phyloP scores from a whole-genome alignment of 2,888 invertebrate genomes.

The Agrotis ipsilon region DNA sequence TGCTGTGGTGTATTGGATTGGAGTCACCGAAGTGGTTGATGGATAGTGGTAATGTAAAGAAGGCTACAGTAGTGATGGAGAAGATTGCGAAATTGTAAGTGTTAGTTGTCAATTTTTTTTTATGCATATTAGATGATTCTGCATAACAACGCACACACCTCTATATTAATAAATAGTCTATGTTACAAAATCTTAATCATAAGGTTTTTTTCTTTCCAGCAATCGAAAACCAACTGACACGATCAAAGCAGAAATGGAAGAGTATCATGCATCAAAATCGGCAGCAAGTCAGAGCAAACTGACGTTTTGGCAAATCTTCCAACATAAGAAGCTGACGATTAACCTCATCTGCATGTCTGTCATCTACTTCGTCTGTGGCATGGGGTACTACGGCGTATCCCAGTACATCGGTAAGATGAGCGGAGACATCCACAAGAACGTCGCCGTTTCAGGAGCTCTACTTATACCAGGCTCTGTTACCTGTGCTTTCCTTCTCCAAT shows the following conservation, averaged over 20 bases:
- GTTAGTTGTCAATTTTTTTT: not conserved
- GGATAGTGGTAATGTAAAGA: conserved; percentile 74
- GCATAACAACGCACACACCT: too few species aligned
- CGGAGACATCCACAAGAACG: conserved; percentile 95
- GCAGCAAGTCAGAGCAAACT: conserved; percentile 61
- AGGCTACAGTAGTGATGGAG: conserved; percentile 75
- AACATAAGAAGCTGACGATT: conserved; percentile 87
- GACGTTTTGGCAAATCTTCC: conserved; percentile 81
- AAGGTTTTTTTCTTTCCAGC: conserved; percentile 70
- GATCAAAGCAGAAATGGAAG: conserved; percentile 76
- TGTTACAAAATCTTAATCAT: not conserved
- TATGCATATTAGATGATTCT: too few species aligned
- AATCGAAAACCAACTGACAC: conserved; percentile 68
- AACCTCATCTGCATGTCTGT: conserved; percentile 93
- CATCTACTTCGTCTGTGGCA: conserved; percentile 94
- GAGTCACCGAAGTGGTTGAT: conserved; percentile 86
- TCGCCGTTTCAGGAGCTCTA: conserved; percentile 93
- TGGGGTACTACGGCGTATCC: conserved; percentile 96
- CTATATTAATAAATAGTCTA: too few species aligned
- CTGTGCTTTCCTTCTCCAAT: conserved; percentile 91
- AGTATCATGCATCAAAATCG: conserved; percentile 62
- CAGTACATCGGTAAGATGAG: conserved; percentile 94
- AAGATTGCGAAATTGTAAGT: conserved; percentile 80
- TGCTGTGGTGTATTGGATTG: conserved; percentile 69
- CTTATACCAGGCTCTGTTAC: conserved; percentile 92